phyloP scores from a whole-genome alignment of 2,888 invertebrate genomes.

The Sussaba pulchella region DNA sequence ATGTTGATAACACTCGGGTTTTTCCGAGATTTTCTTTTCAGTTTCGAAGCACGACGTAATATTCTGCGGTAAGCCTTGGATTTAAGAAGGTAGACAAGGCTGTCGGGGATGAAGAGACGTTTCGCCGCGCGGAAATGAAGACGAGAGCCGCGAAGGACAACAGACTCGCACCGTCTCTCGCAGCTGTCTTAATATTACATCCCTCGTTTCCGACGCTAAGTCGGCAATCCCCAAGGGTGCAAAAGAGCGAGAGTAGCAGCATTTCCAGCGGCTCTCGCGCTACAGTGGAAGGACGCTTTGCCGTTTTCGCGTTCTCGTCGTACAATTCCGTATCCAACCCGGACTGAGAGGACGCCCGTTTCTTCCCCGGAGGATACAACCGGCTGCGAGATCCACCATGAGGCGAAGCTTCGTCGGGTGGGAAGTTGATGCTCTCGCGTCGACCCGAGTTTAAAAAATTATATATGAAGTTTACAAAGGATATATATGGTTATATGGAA shows the following conservation, averaged over 20 bases:
- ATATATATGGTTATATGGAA: too few relatives aligned
- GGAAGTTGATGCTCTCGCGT: conserved; percentile 8
- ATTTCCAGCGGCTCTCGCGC: conserved; percentile 14
- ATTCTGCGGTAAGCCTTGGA: conserved; percentile 43
- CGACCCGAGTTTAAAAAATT: too few relatives aligned
- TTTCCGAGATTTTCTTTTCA: conserved; percentile 51
- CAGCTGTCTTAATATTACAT: conserved; percentile 77
- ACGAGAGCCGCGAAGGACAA: conserved; percentile 26
- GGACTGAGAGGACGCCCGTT: conserved; percentile 31
- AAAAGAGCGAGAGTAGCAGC: conserved; percentile 31
- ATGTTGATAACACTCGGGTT: conserved; percentile 30
- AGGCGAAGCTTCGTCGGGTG: conserved; percentile 18
- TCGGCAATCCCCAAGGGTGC: conserved; percentile 61
- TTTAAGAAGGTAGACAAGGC: conserved; percentile 16
- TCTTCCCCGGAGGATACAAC: conserved; percentile 38
- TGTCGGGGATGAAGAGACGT: conserved; percentile 5
- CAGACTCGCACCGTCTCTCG: conserved; percentile 52
- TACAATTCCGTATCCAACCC: conserved; percentile 45
- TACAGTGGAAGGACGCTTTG: conserved; percentile 34
- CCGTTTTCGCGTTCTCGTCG: conserved; percentile 41
- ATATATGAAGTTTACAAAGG: too few relatives aligned
- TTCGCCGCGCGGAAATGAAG: conserved; percentile 28
- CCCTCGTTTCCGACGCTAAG: conserved; percentile 73
- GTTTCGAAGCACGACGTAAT: conserved; percentile 48
- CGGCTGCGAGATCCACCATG: conserved; percentile 9